Evolutionary conservation across 2,888 invertebrate genomes (phyloP).

Genomic region (Cephus sareptanus): DNA sequence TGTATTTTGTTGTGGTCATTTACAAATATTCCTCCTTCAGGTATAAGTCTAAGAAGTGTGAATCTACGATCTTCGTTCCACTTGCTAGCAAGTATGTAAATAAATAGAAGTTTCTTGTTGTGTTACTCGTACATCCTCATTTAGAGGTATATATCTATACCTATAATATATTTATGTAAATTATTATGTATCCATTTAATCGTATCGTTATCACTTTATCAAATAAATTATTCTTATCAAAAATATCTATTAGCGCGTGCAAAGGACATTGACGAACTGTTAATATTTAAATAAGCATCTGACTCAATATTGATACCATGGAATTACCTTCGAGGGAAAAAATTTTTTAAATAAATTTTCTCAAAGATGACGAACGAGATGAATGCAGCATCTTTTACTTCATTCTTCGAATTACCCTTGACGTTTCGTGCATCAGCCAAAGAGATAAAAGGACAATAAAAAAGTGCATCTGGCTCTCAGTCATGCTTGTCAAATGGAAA

Average conservation of each 20-base stretch:
- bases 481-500: conserved; percentile 30
- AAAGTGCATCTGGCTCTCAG: conserved; percentile 44
- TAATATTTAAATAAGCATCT: background rate
- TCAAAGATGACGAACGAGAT: background rate
- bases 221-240: background rate
- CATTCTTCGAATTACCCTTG: conserved; percentile 36
- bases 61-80: background rate
- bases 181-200: background rate
- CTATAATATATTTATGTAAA: background rate
- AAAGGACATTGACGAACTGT: background rate
- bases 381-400: conserved; percentile 19
- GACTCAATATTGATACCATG: background rate
- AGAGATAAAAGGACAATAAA: conserved; percentile 44
- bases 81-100: background rate
- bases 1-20: background rate
- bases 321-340: background rate
- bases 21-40: background rate
- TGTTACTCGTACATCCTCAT: background rate
- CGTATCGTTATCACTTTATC: background rate
- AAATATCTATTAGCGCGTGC: background rate
- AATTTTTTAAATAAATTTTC: background rate
- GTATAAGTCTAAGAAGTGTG: background rate
- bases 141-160: background rate
- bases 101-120: background rate
- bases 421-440: conserved; percentile 53